Base-by-base conservation (phyloP, 2,113 vertebrate species). In the Otocyon megalotis region DNA sequence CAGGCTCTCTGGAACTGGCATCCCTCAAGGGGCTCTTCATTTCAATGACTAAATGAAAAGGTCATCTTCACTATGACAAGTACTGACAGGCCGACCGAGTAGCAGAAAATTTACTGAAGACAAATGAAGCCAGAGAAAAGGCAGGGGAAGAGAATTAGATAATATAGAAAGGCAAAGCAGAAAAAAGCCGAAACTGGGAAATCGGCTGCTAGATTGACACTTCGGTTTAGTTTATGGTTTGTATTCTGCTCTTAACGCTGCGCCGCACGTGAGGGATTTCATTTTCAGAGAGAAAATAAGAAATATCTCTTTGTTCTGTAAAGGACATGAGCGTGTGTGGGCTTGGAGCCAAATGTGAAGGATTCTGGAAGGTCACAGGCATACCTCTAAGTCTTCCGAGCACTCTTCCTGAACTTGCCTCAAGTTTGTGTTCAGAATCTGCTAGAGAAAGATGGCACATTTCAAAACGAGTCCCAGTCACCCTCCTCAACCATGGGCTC, bases 341-440 rank as follows among this genome's bases (percentile, higher is more conserved):
- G 96, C 92, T 77, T 67, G 71, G 95, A 35, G 82, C 96, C 90
- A 85, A 94, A 94, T 0, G 9, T 69, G 22, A 69, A 96, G 77
- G 0, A 0, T 96, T 98, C 91, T 90, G 85, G 96, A 97, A 97
- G 69, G 91, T 82, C 92, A 94, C 17, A 58, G 53, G 82, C 98
- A 94, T 98, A 99, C 99, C 99, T 99, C 99, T 99, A 93, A 99
- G 98, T 99, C 99, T 99, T 98, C 99, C 99, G 98, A 99, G 98
- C 84, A 99, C 99, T 98, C 99, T 99, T 98, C 99, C 99, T 94
- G 99, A 99, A 98, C 97, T 99, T 93, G 99, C 97, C 88, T 99
- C 99, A 87, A 98, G 95, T 98, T 99, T 99, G 94, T 99, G 99
- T 43, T 99, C 99, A 96, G 98, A 98, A 95, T 98, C 99, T 97